Evolutionary conservation across 2,797 vertebrate species (phyloP).

Genomic region (Myotis findleyi): DNA sequence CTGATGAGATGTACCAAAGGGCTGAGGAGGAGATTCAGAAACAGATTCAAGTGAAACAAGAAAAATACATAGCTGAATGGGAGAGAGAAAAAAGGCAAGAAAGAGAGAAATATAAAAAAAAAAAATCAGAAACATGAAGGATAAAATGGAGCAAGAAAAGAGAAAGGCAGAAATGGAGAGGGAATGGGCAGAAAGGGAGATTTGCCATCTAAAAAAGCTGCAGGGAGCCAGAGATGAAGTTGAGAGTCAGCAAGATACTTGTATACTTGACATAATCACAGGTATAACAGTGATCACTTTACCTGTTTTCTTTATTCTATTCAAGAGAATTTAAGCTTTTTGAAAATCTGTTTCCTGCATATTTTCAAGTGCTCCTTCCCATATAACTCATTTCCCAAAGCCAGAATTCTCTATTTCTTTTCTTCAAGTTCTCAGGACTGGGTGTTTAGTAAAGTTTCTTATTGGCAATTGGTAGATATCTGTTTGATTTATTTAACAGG

Average conservation of each 20-base stretch:
- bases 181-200: background rate
- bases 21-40: slow-evolving; percentile 49
- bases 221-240: background rate
- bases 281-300: too few species aligned
- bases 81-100: background rate
- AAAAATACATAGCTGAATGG: background rate
- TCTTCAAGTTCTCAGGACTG: background rate
- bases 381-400: background rate
- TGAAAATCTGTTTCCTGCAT: background rate
- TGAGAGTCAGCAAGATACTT: rapidly evolving
- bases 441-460: background rate
- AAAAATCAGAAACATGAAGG: background rate
- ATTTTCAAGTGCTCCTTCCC: too few species aligned
- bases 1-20: background rate
- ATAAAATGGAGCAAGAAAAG: background rate
- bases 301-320: rapidly evolving
- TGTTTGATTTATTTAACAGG: background rate
- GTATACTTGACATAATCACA: rapidly evolving
- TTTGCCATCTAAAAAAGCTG: rapidly evolving
- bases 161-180: background rate
- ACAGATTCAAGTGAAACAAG: background rate
- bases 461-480: background rate
- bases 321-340: background rate
- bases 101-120: background rate
- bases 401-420: too few species aligned